Percentiles rank a stretch among this genome's conserved stretches.
phyloP scores from a whole-genome alignment of 2,888 invertebrate species.

The Rapana venosa region DNA sequence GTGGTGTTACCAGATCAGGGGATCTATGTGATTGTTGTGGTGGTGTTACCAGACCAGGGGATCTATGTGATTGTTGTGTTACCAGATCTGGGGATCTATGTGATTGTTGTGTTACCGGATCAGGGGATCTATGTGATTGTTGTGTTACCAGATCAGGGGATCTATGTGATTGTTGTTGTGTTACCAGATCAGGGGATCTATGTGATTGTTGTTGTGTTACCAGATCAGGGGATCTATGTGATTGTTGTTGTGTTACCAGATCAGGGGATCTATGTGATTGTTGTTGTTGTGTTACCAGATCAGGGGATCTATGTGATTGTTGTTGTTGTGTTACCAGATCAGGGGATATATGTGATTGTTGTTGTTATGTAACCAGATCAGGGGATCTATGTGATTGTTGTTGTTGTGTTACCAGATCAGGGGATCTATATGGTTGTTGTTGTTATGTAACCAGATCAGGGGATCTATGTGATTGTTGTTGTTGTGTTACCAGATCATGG shows the following conservation, averaged over 20 bases:
- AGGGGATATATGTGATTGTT: no score
- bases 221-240: no score
- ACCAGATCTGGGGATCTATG: conserved; percentile 91
- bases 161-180: not conserved
- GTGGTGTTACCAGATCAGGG: no score
- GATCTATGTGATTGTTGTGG: not conserved
- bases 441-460: no score
- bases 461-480: not conserved
- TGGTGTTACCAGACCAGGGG: not conserved
- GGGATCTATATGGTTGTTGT: conserved; percentile 91
- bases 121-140: not conserved
- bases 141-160: not conserved
- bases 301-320: conserved; percentile 92
- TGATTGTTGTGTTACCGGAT: conserved; percentile 82
- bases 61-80: conserved; percentile 52
- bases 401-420: conserved; percentile 82
- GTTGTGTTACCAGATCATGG: not conserved
- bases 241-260: not conserved
- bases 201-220: conserved; percentile 83
- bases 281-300: conserved; percentile 81
- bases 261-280: not conserved
- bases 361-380: not conserved
- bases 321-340: no score
- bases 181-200: conserved; percentile 89
- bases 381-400: no score